phyloP scores from a whole-genome alignment of 2,888 invertebrate genomes.

The Mystacides longicornis region DNA sequence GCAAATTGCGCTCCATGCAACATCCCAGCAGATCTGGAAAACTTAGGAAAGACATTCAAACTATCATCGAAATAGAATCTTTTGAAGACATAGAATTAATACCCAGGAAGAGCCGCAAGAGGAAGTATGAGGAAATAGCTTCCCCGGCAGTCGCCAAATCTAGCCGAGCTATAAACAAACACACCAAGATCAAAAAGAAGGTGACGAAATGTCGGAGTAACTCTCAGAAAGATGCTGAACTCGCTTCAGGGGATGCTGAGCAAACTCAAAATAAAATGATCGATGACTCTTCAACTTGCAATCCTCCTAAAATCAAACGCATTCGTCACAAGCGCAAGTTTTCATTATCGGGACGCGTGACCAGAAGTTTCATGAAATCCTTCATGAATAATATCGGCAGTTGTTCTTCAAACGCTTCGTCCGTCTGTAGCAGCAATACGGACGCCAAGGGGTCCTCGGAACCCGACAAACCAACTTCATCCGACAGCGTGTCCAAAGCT shows the following conservation, averaged over 20 bases:
- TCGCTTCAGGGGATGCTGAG: background rate
- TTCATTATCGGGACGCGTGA: slow-evolving; percentile 6
- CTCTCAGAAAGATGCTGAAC: background rate
- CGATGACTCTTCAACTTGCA: background rate
- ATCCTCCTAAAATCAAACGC: background rate
- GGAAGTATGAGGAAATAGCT: background rate
- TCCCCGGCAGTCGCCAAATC: background rate
- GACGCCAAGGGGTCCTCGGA: background rate
- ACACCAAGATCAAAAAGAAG: background rate
- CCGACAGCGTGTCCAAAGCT: background rate
- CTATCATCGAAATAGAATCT: background rate
- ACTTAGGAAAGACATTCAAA: background rate
- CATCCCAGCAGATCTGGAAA: slow-evolving; percentile 10
- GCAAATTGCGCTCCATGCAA: slow-evolving; percentile 1
- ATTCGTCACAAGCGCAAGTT: background rate
- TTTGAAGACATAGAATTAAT: background rate
- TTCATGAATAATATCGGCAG: background rate
- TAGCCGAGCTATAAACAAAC: background rate
- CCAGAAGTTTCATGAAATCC: slow-evolving; percentile 7
- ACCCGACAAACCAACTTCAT: background rate
- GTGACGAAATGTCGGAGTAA: background rate
- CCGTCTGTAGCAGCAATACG: background rate
- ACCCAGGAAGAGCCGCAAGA: background rate
- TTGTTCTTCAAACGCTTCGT: background rate
- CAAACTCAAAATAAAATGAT: background rate